Conservation (phyloP, 2,888 invertebrate genomes). For the Rhagium mordax region DNA sequence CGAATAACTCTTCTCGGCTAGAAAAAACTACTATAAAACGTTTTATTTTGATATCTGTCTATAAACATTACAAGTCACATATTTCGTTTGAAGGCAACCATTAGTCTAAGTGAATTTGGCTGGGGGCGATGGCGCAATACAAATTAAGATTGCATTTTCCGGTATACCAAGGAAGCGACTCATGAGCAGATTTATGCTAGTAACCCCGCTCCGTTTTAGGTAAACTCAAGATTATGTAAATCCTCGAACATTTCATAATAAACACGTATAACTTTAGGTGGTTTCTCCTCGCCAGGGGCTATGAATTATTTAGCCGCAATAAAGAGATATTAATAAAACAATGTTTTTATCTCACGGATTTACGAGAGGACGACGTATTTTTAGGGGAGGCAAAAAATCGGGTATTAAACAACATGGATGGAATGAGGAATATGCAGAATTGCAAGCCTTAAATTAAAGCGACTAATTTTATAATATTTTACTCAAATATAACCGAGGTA, state of each 20-base stretch:
- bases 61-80: neutral
- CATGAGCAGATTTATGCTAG: slow-evolving; percentile 15
- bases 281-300: neutral
- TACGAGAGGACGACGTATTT: neutral
- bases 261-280: neutral
- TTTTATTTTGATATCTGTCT: slow-evolving; percentile 14
- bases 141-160: slow-evolving; percentile 9
- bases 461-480: too few species aligned
- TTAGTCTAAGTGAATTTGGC: slow-evolving; percentile 2
- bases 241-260: slow-evolving; percentile 9
- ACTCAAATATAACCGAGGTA: too few species aligned
- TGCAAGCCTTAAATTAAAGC: too few species aligned
- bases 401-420: too few species aligned
- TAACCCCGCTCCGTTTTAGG: slow-evolving; percentile 19
- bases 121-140: neutral
- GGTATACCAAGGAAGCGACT: slow-evolving; percentile 5
- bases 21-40: neutral
- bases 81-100: neutral
- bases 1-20: neutral
- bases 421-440: too few species aligned
- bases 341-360: neutral
- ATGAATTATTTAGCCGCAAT: neutral
- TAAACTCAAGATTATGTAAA: slow-evolving; percentile 13
- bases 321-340: neutral
- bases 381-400: too few species aligned